Base-by-base conservation (phyloP, 2,888 invertebrate species). In the Habroteleia sp. region DNA sequence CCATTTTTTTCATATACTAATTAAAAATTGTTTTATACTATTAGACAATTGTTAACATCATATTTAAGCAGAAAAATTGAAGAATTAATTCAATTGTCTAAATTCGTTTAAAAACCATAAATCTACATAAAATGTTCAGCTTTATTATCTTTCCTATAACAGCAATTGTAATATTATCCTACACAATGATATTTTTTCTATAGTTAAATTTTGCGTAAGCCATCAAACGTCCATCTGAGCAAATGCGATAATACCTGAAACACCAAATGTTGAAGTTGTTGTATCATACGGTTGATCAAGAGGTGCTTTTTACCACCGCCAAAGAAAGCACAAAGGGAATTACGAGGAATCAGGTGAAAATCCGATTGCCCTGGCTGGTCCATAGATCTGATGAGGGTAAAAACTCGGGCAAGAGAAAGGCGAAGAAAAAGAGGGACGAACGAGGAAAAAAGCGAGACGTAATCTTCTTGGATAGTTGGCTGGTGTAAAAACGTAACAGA, bases 401-500 rank as follows among this genome's bases (percentile, higher is more conserved):
- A 74, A 63, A 13, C 37, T 16, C 37, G n/a, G 13, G 39, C 35
- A 29, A 44, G 60, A 50, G 72, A 74, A 77, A 71, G 74, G 23
- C 48, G 65, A 56, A 58, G 72, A 75, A 77, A 62, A 42, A 29
- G 48, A 68, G 50, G 39, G 62, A 31, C 29, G 23, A 27, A n/a
- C 8, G 56, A 62, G 74, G 74, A 76, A 76, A 77, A 75, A 74
- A 75, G 58, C 44, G 60, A 44, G 60, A 62, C 69, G 66, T 79
- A 78, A 78, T 79, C 77, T 76, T 71, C 37, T 39, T 52, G 62
- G 73, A 72, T 71, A 50, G 68, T 56, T 46, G 66, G 66, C 46
- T 44, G 58, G 74, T 69, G 76, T 74, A 84, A 86, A 88, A 88
- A 87, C 81, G 83, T 82, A 86, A 88, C 88, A 88, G 88, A 88